Evolutionary conservation across 2,113 vertebrate species (phyloP), one percentile per base, ranked within the genome.

Genomic region (Corynorhinus townsendii): DNA sequence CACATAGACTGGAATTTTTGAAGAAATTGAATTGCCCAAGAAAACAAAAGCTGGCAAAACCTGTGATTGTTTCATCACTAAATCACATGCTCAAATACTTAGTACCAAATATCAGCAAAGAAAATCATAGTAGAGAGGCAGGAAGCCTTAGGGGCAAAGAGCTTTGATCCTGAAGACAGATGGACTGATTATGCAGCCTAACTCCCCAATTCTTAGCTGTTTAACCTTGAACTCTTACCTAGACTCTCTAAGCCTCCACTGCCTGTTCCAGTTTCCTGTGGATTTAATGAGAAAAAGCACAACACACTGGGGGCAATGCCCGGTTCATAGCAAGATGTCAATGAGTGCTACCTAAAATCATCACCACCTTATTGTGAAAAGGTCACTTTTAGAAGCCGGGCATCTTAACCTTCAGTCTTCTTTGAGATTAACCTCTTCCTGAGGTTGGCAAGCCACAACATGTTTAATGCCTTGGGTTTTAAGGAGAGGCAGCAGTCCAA

Each of bases 221-320:
- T 54, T 95, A 49, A 95, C 64, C 92, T 95, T 95, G 84, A 93
- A 59, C 62, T 89, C 75, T 89, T 87, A 79, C 35, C n/a, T 64
- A 45, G 72, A 56, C 24, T 81, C 71, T 43, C 35, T 45, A 66
- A 54, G n/a, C 19, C 22, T 88, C 47, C 43, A 7, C 15, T n/a
- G 6, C 8, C 35, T 54, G 28, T 45, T 40, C 62, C 20, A 80
- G 33, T 80, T 88, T 88, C 38, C 54, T 26, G 4, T 79, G 47
- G 38, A 71, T 81, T 75, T 81, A 62, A 56, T 59, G 72, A 89
- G 40, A 96, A 54, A 81, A 92, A 24, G 11, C 54, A 89, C 86
- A 83, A 93, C 91, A 40, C 45, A 72, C 73, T 43, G 49, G 66
- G 7, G 69, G n/a, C 12, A 45, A 69, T 82, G 7, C 33, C 35